phyloP scores from a whole-genome alignment of 2,113 vertebrate species.

The Jaculus jaculus region DNA sequence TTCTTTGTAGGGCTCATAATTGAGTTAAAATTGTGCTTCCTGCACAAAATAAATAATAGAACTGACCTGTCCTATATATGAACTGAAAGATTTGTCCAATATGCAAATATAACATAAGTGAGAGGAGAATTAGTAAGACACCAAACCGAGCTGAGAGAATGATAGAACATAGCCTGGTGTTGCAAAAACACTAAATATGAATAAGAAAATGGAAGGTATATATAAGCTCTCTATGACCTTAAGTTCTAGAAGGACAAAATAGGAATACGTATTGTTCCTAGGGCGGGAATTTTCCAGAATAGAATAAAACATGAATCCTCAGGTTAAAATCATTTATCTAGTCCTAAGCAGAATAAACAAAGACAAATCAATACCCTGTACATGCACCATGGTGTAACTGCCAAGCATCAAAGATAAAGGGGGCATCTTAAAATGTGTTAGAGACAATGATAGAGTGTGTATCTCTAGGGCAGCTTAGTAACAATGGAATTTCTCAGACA shows the following conservation, averaged over 20 bases:
- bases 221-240: not conserved
- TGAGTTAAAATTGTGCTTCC: conserved; percentile 29
- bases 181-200: conserved; percentile 39
- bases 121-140: conserved; percentile 31
- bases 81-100: conserved; percentile 43
- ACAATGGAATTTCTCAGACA: conserved; percentile 45
- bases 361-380: not conserved
- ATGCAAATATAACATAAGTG: not conserved
- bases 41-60: conserved; percentile 27
- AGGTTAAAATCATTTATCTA: conserved; percentile 26
- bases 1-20: not conserved
- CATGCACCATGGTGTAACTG: conserved; percentile 3
- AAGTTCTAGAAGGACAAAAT: conserved; percentile 5
- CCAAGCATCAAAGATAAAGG: not conserved
- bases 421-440: conserved; percentile 2
- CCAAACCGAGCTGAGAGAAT: not conserved
- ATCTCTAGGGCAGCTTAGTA: not conserved
- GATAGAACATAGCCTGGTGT: not conserved
- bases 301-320: not conserved
- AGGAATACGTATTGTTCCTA: conserved; percentile 31
- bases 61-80: not conserved
- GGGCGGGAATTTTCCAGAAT: conserved; percentile 37
- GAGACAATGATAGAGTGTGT: not conserved
- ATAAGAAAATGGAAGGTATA: conserved; percentile 12
- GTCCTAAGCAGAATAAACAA: conserved; percentile 36